Conservation (phyloP, 2,888 invertebrate species). For the Amblyjoppa proteus region DNA sequence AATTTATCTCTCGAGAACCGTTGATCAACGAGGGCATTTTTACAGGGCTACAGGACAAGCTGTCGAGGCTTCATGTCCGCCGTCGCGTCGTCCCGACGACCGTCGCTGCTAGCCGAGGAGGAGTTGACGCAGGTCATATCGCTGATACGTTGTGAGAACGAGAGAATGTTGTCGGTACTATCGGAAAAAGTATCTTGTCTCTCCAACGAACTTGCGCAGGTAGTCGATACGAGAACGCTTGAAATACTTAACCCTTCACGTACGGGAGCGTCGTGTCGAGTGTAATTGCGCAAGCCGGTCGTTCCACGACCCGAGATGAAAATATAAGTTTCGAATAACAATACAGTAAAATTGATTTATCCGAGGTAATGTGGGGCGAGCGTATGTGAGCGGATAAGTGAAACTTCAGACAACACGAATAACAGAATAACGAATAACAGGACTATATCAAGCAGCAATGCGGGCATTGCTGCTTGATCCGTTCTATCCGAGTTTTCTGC, state of each 20-base stretch:
- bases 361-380: too few relatives aligned
- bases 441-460: too few relatives aligned
- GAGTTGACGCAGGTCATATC: conserved; percentile 65
- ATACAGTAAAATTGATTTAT: too few relatives aligned
- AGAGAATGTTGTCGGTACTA: conserved; percentile 67
- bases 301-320: too few relatives aligned
- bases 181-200: conserved; percentile 72
- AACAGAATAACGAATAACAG: too few relatives aligned
- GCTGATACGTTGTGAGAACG: conserved; percentile 72
- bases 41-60: conserved; percentile 69
- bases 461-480: too few relatives aligned
- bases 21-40: conserved; percentile 41
- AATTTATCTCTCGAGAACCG: not conserved
- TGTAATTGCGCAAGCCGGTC: too few relatives aligned
- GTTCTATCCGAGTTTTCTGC: too few relatives aligned
- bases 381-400: too few relatives aligned
- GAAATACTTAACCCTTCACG: not conserved
- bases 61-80: conserved; percentile 42
- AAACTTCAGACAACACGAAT: too few relatives aligned
- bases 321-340: too few relatives aligned
- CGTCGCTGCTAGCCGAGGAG: conserved; percentile 15
- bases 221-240: conserved; percentile 26
- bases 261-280: not conserved
- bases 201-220: conserved; percentile 75
- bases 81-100: conserved; percentile 27